phyloP scores from a whole-genome alignment of 2,113 vertebrate species.

The Halichoerus grypus region DNA sequence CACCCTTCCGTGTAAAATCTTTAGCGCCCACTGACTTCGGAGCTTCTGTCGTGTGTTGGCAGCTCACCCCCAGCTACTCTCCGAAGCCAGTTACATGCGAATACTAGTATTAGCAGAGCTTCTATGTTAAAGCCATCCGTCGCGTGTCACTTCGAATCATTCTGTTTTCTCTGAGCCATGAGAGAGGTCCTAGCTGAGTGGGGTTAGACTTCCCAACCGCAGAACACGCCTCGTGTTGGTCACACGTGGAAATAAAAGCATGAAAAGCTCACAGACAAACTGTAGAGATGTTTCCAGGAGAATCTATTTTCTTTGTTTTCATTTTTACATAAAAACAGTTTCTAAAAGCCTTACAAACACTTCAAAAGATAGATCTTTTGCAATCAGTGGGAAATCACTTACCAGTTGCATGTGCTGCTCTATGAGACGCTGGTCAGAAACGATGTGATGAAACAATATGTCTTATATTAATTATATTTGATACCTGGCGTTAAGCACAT shows the following conservation, averaged over 20 bases:
- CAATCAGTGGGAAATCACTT: neutral
- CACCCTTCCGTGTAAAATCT: fast-evolving
- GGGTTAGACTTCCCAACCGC: too few relatives aligned
- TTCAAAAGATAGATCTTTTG: neutral
- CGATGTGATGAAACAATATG: neutral
- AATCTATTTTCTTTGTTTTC: neutral
- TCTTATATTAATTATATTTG: neutral
- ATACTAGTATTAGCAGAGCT: neutral
- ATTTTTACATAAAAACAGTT: neutral
- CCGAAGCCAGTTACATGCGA: neutral
- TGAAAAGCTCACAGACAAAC: fast-evolving
- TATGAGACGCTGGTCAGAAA: neutral
- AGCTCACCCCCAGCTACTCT: neutral
- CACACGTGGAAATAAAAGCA: neutral
- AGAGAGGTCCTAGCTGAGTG: neutral
- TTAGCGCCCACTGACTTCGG: fast-evolving
- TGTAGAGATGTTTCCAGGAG: neutral
- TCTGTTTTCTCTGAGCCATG: neutral
- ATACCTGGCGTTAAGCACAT: neutral
- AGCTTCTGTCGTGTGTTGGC: neutral
- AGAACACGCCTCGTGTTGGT: neutral
- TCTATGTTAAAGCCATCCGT: fast-evolving
- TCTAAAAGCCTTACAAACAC: neutral
- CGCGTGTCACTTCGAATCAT: neutral
- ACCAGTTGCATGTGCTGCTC: neutral